A percentile compares a stretch with the other conserved stretches of the same genome.
phyloP scores from a whole-genome alignment of 2,888 invertebrate species.

The Ariolimax columbianus region DNA sequence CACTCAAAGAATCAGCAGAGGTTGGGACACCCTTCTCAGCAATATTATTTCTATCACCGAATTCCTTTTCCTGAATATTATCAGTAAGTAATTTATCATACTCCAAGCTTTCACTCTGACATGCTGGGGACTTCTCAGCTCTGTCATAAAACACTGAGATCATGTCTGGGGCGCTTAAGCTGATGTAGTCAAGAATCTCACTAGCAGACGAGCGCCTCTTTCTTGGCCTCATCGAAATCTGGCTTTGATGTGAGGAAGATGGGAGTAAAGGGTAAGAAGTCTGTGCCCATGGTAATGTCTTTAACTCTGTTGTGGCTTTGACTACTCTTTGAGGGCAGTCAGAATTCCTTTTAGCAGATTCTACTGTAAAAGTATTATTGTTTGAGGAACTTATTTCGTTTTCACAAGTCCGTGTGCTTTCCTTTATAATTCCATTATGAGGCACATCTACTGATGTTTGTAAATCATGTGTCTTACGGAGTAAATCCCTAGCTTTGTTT shows the following conservation, averaged over 20 bases:
- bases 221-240: background rate
- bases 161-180: background rate
- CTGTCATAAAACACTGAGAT: background rate
- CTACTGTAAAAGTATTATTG: background rate
- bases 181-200: conserved; percentile 40
- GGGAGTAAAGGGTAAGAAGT: background rate
- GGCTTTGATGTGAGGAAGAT: background rate
- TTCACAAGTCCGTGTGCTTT: background rate
- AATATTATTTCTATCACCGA: background rate
- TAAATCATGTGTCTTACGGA: background rate
- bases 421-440: background rate
- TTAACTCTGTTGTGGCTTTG: background rate
- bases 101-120: background rate
- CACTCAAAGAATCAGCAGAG: background rate
- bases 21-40: background rate
- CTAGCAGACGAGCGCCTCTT: conserved; percentile 43
- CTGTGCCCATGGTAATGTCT: background rate
- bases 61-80: background rate
- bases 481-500: background rate
- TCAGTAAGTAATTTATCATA: conserved; percentile 6
- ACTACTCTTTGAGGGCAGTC: background rate
- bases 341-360: background rate
- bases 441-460: background rate
- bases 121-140: background rate
- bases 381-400: background rate